A percentile compares a stretch with the other conserved stretches of the same genome.
phyloP scores from a whole-genome alignment of 2,888 invertebrate species.

The Torymus auratus region DNA sequence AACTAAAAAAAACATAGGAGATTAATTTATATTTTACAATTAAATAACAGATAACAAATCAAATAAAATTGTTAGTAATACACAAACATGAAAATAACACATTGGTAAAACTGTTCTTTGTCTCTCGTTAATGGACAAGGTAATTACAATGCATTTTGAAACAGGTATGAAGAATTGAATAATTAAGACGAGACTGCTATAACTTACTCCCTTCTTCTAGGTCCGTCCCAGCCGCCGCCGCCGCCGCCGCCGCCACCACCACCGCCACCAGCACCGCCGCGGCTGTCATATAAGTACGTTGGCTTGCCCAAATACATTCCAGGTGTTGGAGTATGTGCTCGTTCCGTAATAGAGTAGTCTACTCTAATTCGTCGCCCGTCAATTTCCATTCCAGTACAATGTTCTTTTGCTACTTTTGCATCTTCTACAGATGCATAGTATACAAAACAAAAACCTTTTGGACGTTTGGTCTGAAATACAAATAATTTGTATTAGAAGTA shows the following conservation, averaged over 20 bases:
- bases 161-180: too few species aligned
- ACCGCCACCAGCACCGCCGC: constrained; percentile 68
- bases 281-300: constrained; percentile 79
- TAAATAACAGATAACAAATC: constrained; percentile 1
- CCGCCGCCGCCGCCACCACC: constrained; percentile 69
- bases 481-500: constrained; percentile 5
- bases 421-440: constrained; percentile 93
- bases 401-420: constrained; percentile 95
- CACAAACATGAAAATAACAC: not conserved
- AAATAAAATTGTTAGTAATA: constrained; percentile 7
- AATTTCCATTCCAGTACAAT: constrained; percentile 95
- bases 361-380: constrained; percentile 95
- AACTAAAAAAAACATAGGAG: constrained; percentile 62
- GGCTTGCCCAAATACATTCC: constrained; percentile 98
- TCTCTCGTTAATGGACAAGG: too few species aligned
- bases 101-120: not conserved
- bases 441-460: constrained; percentile 97
- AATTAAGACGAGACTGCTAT: too few species aligned
- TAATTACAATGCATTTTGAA: too few species aligned
- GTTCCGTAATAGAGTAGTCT: constrained; percentile 96
- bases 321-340: constrained; percentile 98
- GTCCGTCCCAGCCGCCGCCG: constrained; percentile 71
- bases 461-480: constrained; percentile 87
- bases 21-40: not conserved
- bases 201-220: constrained; percentile 78